These are phyloP conservation scores for Petromus typicus DNA, from an alignment of 2,113 vertebrate species.

Conservation along the genomic window DNA sequence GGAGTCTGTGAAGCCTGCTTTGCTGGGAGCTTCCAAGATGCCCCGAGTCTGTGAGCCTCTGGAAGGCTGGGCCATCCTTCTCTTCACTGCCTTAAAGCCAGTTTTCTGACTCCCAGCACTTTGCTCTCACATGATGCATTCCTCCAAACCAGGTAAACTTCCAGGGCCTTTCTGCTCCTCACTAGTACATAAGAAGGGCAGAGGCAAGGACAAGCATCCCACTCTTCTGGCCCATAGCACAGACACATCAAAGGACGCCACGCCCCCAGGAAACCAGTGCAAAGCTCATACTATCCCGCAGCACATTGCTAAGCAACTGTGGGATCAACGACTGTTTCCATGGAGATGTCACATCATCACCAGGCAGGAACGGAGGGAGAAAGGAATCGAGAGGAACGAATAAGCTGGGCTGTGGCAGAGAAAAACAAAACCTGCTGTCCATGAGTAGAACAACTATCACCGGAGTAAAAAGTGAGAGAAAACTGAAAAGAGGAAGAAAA, in stretches of 20 bases:
- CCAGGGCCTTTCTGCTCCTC: constrained; percentile 25
- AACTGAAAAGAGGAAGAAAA: not conserved
- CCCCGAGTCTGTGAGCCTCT: not conserved
- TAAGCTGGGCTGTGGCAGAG: not conserved
- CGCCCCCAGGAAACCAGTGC: constrained; percentile 82
- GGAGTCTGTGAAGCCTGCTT: not conserved
- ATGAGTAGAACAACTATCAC: not conserved
- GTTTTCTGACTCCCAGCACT: not conserved
- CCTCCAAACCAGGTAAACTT: not conserved
- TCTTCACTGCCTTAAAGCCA: not conserved
- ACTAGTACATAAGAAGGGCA: constrained; percentile 6
- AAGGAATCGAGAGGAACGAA: not conserved
- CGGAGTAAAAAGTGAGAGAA: not conserved
- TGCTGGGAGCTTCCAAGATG: not conserved
- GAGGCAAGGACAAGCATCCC: not conserved
- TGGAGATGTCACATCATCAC: constrained; percentile 90
- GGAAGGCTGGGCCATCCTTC: fast-evolving
- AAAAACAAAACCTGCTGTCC: constrained; percentile 18
- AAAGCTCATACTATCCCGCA: constrained; percentile 90
- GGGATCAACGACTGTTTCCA: constrained; percentile 92
- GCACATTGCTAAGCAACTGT: constrained; percentile 88
- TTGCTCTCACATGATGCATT: not conserved
- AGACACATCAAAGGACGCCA: constrained; percentile 77
- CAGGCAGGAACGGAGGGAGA: constrained; percentile 74
- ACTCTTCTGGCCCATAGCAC: constrained; percentile 50